Evolutionary conservation across 2,113 vertebrate species (phyloP), one percentile per base, ranked within the genome.

Genomic region (Oryzias celebensis): DNA sequence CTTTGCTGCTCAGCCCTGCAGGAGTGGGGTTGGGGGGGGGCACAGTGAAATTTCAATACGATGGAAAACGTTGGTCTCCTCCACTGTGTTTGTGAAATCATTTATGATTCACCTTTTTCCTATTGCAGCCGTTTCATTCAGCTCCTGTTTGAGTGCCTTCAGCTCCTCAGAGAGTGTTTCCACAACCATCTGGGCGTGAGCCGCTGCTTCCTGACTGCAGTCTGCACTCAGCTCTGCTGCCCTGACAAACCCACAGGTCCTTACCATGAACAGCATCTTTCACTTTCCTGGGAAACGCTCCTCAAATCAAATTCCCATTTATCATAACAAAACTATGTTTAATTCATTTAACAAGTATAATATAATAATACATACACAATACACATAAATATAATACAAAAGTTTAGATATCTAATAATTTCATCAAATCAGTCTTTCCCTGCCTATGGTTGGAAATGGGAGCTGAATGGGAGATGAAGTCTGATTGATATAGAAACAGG

Each of bases 1-100:
- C 95, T 94, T 85, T 98, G 95, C 65, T 92, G 92, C 70, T 97
- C 96, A 16, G 92, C 91, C 85, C 97, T 98, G 77, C 66, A 77
- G 48, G 13, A 7, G 17, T 41, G 5, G 36, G 31, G 20, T 20
- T 20, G 26, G 4, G 26, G 26, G 26, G 26, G 4, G 26, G 5
- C 26, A 28, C 26, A 6, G 26, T 49, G 18, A 3, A 49, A 50
- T 5, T 23, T 20, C 48, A 15, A 51, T 23, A 14, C 1, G 14
- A 18, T 13, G 20, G 12, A 7, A 18, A 20, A 48, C 22, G 3
- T 36, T 46, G 45, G 2, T 7, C 10, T n/a, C 36, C 2, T 8
- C 36, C 8, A 10, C 36, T 36, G 36, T 36, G 4, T 31, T 17
- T 50, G 16, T 62, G 18, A 45, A 31, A 17, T 41, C 28, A 15